These are phyloP conservation scores for Lacanobia wlatinum DNA, from an alignment of 2,888 invertebrate species.

Conservation along the genomic window DNA sequence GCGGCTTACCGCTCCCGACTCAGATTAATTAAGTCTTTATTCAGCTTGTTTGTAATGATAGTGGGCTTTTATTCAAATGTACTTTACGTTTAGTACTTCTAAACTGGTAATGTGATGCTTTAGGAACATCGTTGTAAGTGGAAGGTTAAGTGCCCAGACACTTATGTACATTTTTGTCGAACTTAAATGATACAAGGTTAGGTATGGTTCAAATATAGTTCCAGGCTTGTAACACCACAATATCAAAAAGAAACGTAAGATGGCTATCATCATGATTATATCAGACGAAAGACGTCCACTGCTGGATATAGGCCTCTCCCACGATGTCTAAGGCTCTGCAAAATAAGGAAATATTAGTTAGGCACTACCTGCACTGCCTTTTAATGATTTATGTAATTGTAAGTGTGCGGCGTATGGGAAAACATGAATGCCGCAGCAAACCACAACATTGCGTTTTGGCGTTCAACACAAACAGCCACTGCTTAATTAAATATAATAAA, in stretches of 20 bases:
- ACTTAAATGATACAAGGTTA: background rate
- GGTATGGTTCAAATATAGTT: background rate
- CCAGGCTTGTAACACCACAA: background rate
- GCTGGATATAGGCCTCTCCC: too few species aligned
- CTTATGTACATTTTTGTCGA: background rate
- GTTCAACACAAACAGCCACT: constrained; percentile 18
- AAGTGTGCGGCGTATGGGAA: constrained; percentile 22
- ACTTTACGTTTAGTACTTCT: constrained; percentile 46
- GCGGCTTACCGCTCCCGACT: constrained; percentile 66
- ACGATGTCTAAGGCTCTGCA: too few species aligned
- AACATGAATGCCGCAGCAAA: constrained; percentile 19
- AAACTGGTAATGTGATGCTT: constrained; percentile 24
- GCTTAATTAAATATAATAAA: constrained; percentile 17
- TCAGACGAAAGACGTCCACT: too few species aligned
- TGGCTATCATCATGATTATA: too few species aligned
- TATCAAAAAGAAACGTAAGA: background rate
- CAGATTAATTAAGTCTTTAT: constrained; percentile 70
- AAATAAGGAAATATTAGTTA: too few species aligned
- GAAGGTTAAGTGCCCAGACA: background rate
- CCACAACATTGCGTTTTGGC: constrained; percentile 36
- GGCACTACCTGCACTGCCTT: background rate
- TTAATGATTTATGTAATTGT: constrained; percentile 36
- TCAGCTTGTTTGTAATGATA: constrained; percentile 65
- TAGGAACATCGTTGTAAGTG: constrained; percentile 6
- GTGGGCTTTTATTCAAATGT: constrained; percentile 66